phyloP scores from a whole-genome alignment of 2,113 vertebrate genomes.

The Zosterops borbonicus region DNA sequence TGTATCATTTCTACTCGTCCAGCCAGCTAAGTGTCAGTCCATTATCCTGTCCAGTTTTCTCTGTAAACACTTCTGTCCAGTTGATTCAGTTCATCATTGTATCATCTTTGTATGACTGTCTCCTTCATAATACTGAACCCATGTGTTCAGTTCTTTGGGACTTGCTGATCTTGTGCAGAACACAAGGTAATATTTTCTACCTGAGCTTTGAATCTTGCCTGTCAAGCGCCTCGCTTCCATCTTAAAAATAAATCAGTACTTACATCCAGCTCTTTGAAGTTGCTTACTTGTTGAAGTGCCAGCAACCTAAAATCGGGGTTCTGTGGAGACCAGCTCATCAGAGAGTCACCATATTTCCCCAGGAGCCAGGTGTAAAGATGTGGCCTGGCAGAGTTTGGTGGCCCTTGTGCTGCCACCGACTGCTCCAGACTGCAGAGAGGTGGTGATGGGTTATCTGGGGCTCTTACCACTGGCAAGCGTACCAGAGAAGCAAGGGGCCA shows the following conservation, averaged over 20 bases:
- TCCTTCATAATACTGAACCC: background rate
- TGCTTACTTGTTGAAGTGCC: background rate
- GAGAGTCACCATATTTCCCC: background rate
- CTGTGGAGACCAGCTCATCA: background rate
- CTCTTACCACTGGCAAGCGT: background rate
- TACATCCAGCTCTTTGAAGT: background rate
- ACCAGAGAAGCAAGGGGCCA: background rate
- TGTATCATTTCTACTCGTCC: background rate
- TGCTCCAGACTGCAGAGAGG: background rate
- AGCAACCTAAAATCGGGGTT: background rate
- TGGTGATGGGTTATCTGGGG: background rate
- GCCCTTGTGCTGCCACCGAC: background rate
- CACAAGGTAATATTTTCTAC: background rate
- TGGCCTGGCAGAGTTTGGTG: background rate
- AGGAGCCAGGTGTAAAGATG: accelerated
- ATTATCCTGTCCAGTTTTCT: background rate
- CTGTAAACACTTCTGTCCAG: background rate
- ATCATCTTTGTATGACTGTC: background rate
- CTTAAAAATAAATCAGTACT: background rate
- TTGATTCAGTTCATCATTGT: background rate
- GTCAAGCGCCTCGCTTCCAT: background rate
- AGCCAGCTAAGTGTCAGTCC: background rate
- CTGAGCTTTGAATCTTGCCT: background rate
- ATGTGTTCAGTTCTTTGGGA: background rate
- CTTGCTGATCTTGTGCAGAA: background rate